Percentiles rank a stretch among this genome's conserved stretches.
phyloP scores from a whole-genome alignment of 1,140 invertebrate genomes.

The Wiebesia pumilae region DNA sequence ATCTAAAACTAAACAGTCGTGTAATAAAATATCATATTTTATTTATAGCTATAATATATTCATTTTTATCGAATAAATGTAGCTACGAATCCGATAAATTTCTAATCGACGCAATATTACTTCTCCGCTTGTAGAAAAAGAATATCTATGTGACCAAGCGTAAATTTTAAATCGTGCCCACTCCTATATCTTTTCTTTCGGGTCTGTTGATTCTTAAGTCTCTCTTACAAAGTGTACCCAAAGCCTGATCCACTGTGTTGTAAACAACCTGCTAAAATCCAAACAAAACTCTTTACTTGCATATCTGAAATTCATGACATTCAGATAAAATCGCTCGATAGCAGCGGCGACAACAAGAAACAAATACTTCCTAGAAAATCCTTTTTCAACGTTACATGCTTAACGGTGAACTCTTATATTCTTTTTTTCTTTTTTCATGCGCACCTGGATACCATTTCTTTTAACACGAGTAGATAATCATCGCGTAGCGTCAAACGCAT shows the following conservation, averaged over 20 bases:
- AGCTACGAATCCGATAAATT: neutral
- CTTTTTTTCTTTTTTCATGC: neutral
- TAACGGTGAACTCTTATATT: neutral
- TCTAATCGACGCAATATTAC: neutral
- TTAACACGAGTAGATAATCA: slow-evolving; percentile 42
- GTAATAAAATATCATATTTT: neutral
- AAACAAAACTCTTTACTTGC: slow-evolving; percentile 32
- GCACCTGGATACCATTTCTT: slow-evolving; percentile 21
- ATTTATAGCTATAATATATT: neutral
- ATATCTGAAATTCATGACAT: slow-evolving; percentile 54
- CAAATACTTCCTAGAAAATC: slow-evolving; percentile 46
- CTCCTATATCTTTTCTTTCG: neutral
- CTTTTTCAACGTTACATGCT: neutral
- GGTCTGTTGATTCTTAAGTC: neutral
- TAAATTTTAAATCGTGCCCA: slow-evolving; percentile 17
- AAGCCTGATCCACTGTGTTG: slow-evolving; percentile 1
- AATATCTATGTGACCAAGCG: neutral
- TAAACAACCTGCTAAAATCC: slow-evolving; percentile 46
- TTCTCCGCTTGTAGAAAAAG: neutral
- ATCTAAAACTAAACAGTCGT: neutral
- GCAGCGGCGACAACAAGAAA: slow-evolving; percentile 28
- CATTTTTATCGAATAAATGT: neutral
- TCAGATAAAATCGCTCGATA: slow-evolving; percentile 47
- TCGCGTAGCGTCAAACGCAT: slow-evolving; percentile 37
- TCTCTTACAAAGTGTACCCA: neutral